Conservation (phyloP, 2,888 invertebrate species). For the Oligia latruncula region DNA sequence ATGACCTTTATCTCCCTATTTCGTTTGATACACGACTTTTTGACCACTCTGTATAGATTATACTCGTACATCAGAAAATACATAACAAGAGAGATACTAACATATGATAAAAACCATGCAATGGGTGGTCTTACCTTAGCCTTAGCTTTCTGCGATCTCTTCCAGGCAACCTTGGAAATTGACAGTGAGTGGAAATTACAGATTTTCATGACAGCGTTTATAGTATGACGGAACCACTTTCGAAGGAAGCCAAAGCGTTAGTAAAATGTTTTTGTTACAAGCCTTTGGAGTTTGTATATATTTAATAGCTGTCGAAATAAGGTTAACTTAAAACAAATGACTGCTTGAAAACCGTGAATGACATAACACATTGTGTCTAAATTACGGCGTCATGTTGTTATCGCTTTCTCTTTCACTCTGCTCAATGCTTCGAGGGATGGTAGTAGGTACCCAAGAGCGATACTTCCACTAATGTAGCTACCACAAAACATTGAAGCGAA, state of each 20-base stretch:
- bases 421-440: constrained; percentile 23
- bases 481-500: constrained; percentile 66
- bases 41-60: no score
- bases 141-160: neutral
- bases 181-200: neutral
- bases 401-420: constrained; percentile 44
- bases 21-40: no score
- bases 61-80: neutral
- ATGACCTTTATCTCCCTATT: no score
- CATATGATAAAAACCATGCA: neutral
- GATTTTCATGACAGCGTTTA: neutral
- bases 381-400: constrained; percentile 54
- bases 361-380: constrained; percentile 46
- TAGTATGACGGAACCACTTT: neutral
- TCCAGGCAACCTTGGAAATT: neutral
- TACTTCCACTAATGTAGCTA: constrained; percentile 63
- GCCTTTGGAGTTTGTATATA: neutral
- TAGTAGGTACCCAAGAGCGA: constrained; percentile 45
- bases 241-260: neutral
- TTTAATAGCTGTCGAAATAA: constrained; percentile 11
- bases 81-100: neutral
- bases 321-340: constrained; percentile 40
- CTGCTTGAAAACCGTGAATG: constrained; percentile 33
- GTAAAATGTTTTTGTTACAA: neutral
- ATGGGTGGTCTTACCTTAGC: no score